Base-by-base conservation (phyloP, 2,113 vertebrate species). In the Tachysurus fulvidraco region DNA sequence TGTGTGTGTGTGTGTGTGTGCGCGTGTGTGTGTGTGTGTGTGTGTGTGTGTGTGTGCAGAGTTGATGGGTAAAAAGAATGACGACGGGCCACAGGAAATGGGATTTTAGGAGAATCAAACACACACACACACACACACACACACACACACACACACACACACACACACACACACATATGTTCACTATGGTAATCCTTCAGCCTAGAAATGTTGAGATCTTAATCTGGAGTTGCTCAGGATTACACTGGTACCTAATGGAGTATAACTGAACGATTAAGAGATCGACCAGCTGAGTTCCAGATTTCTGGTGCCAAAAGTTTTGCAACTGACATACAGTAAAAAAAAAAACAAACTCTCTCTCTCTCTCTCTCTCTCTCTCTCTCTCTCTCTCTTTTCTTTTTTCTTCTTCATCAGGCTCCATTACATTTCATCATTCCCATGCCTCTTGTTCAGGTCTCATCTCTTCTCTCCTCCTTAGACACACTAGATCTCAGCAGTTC, bases 361-460 rank as follows among this genome's bases (percentile, higher is more conserved):
- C 30, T 69, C 30, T 41, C 62, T 62, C 3, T 5, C 59, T 73
- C 30, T 36, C 14, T 69, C 12, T 28, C 64, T n/a, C 60, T 64
- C 10, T 10, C 5, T 62, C 60, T 11, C 60, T 28, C n/a, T 50
- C n/a, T 6, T 25, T 87, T 86, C 57, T 84, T 89, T 83, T 88
- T 85, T 90, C 84, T 23, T 69, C 82, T 88, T 67, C 71, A 91
- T 71, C 90, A 93, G 92, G 93, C 93, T 89, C 90, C 92, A 94
- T 95, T 94, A 90, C 88, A 90, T 89, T 92, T 93, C 83, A 93
- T 94, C 88, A 92, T 89, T 91, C 92, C 91, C 90, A 50, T 57
- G 91, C 88, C 87, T 93, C 89, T 91, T 88, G 79, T 84, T 84
- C 30, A 25, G n/a, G n/a, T 60, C 64, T 67, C 41, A 65, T 81